Evolutionary conservation across 2,797 vertebrate species (phyloP).

Genomic region (Leucoraja ocellata): DNA sequence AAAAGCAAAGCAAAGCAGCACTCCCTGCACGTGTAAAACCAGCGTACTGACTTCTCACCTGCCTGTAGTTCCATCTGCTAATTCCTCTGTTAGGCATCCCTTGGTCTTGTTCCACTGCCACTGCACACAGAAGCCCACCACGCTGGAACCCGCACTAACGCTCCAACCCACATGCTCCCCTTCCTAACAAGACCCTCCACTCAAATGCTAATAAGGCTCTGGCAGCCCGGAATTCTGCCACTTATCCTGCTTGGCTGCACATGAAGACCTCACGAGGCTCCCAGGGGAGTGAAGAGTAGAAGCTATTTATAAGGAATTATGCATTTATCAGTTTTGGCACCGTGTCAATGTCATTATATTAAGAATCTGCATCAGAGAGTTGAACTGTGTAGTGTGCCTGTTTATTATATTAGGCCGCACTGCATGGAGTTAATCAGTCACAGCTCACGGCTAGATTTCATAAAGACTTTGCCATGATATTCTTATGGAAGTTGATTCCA

Average conservation of each 20-base stretch:
- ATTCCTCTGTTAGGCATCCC: conserved; percentile 45
- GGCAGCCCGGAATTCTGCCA: conserved; percentile 38
- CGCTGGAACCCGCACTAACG: not conserved
- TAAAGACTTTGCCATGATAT: not conserved
- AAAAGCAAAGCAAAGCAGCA: not conserved
- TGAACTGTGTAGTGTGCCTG: not conserved
- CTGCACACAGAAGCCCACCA: not conserved
- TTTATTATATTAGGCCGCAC: not conserved
- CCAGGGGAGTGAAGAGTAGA: not conserved
- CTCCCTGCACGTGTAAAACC: not conserved
- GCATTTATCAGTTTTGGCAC: not conserved
- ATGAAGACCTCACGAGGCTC: conserved; percentile 39
- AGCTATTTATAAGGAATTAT: conserved; percentile 21
- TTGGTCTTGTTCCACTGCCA: not conserved
- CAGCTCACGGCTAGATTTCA: not conserved
- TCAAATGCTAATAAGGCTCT: conserved; percentile 40
- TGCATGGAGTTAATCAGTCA: conserved; percentile 19
- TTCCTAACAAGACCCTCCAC: not conserved
- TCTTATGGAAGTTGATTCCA: not conserved
- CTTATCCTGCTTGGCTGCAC: conserved; percentile 46
- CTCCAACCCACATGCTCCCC: conserved; percentile 31
- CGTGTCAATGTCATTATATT: conserved; percentile 13
- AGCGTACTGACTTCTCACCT: not conserved
- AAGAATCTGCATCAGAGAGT: not conserved
- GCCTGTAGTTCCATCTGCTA: conserved; percentile 47